These are phyloP conservation scores for Rhabdophis nuchalis DNA, from an alignment of 2,797 vertebrate genomes.

Conservation along the genomic window DNA sequence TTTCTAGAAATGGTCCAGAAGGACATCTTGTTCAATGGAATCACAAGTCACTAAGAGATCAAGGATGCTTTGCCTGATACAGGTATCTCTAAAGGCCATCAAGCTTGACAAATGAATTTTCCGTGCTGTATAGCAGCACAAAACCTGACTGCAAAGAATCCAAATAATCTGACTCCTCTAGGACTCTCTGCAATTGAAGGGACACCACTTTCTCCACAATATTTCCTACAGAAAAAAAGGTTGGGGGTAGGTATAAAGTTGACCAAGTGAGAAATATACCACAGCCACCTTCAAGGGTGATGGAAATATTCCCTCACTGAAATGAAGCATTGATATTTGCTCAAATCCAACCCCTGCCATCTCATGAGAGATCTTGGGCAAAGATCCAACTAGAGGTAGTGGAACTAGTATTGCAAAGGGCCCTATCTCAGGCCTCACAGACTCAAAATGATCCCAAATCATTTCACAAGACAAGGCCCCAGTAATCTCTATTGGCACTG, in stretches of 20 bases:
- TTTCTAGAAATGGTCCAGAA: not conserved
- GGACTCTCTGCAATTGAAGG: not conserved
- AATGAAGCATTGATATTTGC: not conserved
- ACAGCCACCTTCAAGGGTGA: not conserved
- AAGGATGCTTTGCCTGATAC: not conserved
- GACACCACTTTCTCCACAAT: not conserved
- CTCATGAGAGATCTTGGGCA: not conserved
- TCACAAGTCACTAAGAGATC: not conserved
- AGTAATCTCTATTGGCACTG: not conserved
- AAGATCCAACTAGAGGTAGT: not conserved
- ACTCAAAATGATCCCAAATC: not conserved
- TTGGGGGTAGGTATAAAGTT: not conserved
- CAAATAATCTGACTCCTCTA: not conserved
- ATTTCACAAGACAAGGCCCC: not conserved
- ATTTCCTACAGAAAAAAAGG: not conserved
- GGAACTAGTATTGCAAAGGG: not conserved
- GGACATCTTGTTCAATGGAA: not conserved
- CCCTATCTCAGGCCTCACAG: not conserved
- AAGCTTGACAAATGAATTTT: not conserved
- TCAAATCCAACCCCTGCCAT: not conserved
- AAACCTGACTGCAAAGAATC: not conserved
- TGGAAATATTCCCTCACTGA: not conserved
- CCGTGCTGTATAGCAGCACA: not conserved
- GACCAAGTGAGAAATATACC: not conserved
- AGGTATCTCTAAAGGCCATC: not conserved